These are phyloP conservation scores for Pardalotus punctatus DNA, from an alignment of 2,113 vertebrate genomes.

Conservation along the genomic window DNA sequence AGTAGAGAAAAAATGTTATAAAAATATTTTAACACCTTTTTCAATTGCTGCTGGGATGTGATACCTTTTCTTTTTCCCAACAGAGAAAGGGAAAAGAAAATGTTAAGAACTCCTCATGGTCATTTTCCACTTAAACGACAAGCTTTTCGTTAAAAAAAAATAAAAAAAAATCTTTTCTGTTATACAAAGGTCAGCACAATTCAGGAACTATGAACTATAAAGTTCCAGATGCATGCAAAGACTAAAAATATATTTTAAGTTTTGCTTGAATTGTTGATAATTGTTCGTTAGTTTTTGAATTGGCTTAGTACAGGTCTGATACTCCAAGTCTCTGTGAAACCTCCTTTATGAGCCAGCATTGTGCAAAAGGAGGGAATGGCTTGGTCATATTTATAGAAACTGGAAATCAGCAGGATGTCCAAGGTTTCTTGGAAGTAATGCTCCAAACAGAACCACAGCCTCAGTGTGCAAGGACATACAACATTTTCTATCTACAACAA, in stretches of 20 bases:
- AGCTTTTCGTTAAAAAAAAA: neutral
- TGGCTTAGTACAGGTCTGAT: neutral
- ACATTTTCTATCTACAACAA: neutral
- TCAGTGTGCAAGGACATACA: neutral
- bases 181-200: slow-evolving; percentile 8
- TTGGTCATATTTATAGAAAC: neutral
- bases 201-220: neutral
- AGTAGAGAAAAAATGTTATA: neutral
- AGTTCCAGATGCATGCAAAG: neutral
- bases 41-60: neutral
- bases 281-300: neutral
- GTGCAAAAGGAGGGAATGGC: neutral
- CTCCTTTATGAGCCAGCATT: neutral
- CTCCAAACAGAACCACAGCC: neutral
- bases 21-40: neutral
- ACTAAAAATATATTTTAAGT: neutral
- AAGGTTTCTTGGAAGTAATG: neutral
- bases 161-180: neutral
- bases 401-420: neutral
- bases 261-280: neutral
- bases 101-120: slow-evolving; percentile 13
- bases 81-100: neutral
- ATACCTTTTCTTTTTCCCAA: neutral
- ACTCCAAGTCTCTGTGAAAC: neutral
- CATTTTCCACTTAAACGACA: neutral